Conservation (phyloP, 2,888 invertebrate species). For the Lagria hirta region DNA sequence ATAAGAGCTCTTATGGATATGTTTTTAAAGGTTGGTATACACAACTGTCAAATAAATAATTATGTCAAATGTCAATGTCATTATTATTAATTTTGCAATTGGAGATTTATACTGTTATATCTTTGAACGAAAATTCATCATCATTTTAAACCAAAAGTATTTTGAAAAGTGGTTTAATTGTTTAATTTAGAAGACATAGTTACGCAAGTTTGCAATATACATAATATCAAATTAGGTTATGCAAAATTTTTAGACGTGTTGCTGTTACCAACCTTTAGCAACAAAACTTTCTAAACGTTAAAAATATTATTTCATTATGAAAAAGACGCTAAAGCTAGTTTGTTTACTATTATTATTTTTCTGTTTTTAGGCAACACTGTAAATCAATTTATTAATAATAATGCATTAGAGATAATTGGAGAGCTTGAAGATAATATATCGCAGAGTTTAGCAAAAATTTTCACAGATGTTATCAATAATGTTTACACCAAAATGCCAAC, state of each 20-base stretch:
- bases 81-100: background rate
- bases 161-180: too few species aligned
- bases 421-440: slow-evolving; percentile 61
- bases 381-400: slow-evolving; percentile 62
- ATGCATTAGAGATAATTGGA: slow-evolving; percentile 61
- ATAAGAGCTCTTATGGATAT: too few species aligned
- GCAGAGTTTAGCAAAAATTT: slow-evolving; percentile 58
- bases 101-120: background rate
- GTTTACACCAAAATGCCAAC: slow-evolving; percentile 61
- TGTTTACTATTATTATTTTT: background rate
- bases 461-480: slow-evolving; percentile 61
- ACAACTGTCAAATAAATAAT: too few species aligned
- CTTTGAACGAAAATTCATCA: too few species aligned
- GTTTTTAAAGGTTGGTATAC: too few species aligned
- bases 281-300: background rate
- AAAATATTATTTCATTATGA: background rate
- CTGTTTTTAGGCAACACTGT: slow-evolving; percentile 57
- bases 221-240: background rate
- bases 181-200: background rate
- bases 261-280: too few species aligned
- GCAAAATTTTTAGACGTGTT: background rate
- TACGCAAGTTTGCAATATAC: background rate
- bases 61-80: too few species aligned
- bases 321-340: too few species aligned
- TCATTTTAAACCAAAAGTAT: too few species aligned